Evolutionary conservation across 2,888 invertebrate species (phyloP), one percentile per base, ranked within the genome.

Genomic region (Sarcophaga caerulescens): DNA sequence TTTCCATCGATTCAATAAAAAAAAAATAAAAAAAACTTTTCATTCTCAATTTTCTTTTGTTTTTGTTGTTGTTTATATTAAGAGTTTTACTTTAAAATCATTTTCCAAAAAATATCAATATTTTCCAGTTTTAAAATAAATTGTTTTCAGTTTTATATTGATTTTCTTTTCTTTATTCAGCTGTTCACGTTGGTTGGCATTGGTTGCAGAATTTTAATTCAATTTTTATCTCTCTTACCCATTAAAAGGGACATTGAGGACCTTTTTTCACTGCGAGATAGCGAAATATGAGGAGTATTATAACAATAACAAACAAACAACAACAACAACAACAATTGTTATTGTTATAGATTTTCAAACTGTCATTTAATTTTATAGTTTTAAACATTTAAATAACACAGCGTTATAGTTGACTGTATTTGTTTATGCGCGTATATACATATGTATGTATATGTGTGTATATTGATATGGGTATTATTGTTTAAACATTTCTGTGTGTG

Each of bases 281-380:
- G 35, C 10, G 2, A 35, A 35, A 35, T 35, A 10, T 35, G 35
- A 35, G 8, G 8, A 35, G 35, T 10, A 35, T 35, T 10, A 35
- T 35, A 35, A 35, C 35, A 35, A 35, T 35, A 35, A 35, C 8
- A 35, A 35, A 35, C 35, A 35, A 35, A 35, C 35, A 35, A 35
- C 8, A 35, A 35, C 35, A 35, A 35, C 35, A 62, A 25, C 52
- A 35, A 59, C 76, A 57, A 65, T 35, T 35, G 11, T 23, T 60
- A 60, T 66, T 59, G 60, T 6, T 47, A 65, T 74, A 23, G 62
- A 74, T 45, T 60, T 68, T 35, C 17, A 12, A 52, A 81, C 35
- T 75, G 23, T 21, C 23, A 75, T 75, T 75, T 69, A 47, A 44
- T 69, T 74, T 81, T 63, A 63, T 65, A 59, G 75, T 65, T 76